phyloP scores from a whole-genome alignment of 2,113 vertebrate genomes.

The Corynorhinus townsendii region DNA sequence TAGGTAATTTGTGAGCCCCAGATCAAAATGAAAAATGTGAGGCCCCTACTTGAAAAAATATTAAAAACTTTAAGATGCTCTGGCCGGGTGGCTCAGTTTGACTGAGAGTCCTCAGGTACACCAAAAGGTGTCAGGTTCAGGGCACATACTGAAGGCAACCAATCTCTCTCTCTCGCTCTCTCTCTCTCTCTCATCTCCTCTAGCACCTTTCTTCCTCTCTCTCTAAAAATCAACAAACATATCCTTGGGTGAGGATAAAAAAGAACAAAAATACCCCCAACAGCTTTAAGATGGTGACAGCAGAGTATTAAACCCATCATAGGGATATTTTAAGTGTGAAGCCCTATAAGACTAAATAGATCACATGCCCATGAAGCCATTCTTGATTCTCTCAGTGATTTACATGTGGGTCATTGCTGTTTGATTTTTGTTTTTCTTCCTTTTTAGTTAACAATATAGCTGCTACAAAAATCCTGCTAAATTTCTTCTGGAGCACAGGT shows the following conservation, averaged over 20 bases:
- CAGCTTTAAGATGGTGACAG: not conserved
- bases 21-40: not conserved
- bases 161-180: not conserved
- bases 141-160: not conserved
- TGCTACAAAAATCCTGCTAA: not conserved
- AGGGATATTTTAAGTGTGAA: not conserved
- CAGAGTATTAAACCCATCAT: not conserved
- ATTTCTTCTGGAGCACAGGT: not conserved
- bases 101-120: not conserved
- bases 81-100: not conserved
- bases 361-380: not conserved
- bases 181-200: not conserved
- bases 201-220: not conserved
- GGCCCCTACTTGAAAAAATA: not conserved
- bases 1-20: not conserved
- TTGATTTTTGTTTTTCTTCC: not conserved
- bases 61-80: not conserved
- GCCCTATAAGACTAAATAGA: rapidly evolving
- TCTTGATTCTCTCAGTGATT: not conserved
- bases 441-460: not conserved
- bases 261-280: not conserved
- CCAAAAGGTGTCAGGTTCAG: not conserved
- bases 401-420: not conserved
- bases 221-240: not conserved
- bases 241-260: not conserved